A percentile compares a stretch with the other conserved stretches of the same genome.
phyloP scores from a whole-genome alignment of 2,797 vertebrate genomes.

The Mormyrops boulengeri region DNA sequence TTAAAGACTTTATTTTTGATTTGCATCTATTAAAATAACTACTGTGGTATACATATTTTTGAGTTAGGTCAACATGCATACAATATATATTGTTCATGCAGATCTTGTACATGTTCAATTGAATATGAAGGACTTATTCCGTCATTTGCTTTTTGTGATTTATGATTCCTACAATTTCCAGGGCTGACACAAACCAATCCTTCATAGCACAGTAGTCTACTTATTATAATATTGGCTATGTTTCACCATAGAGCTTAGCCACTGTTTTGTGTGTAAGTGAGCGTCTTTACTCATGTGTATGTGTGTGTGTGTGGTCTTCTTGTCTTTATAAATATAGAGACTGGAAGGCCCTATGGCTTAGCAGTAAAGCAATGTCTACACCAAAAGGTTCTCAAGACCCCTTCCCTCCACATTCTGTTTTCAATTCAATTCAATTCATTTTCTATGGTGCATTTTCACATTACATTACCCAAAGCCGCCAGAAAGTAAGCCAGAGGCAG shows the following conservation, averaged over 20 bases:
- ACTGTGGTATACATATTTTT: constrained; percentile 25
- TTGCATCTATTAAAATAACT: constrained; percentile 39
- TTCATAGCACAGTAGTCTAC: not conserved
- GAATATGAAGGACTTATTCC: not conserved
- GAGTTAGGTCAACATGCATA: constrained; percentile 36
- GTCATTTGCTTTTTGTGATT: not conserved
- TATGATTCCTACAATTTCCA: not conserved
- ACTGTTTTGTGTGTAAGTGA: constrained; percentile 9
- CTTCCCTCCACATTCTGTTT: not conserved
- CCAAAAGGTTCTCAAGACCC: constrained; percentile 24
- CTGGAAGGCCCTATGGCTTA: not conserved
- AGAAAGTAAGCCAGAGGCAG: not conserved
- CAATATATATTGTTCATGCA: not conserved
- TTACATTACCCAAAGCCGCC: not conserved
- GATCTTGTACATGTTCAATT: not conserved
- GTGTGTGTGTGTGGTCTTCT: constrained; percentile 5
- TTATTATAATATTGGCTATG: not conserved
- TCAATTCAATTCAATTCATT: not conserved
- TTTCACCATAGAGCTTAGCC: not conserved
- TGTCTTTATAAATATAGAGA: not conserved
- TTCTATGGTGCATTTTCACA: not conserved
- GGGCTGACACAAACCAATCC: not conserved
- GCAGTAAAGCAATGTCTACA: not conserved
- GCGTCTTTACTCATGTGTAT: constrained; percentile 17
- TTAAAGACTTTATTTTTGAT: constrained; percentile 40